Evolutionary conservation across 2,797 vertebrate genomes (phyloP), one percentile per base, ranked within the genome.

Genomic region (Psittacula derbiana): DNA sequence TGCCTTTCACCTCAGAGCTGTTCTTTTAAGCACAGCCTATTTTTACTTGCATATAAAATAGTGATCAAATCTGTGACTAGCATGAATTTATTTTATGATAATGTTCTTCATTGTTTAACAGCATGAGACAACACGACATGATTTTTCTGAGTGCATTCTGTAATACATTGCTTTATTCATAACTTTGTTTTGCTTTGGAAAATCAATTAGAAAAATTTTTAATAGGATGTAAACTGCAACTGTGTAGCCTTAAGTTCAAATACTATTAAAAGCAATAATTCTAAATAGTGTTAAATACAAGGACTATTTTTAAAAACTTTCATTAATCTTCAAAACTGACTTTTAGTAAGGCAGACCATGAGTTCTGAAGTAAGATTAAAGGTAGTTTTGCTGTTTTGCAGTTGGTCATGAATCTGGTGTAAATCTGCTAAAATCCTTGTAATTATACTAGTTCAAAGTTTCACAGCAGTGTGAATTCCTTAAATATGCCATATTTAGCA

Each of bases 111-210:
- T 55, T 73, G 28, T 69, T 92, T 80, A 80, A 49, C 61, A 67
- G 2, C 3, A 36, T 64, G 24, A 62, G 12, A 27, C 4, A 5
- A 9, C 1, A 0, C 4, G 20, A 41, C 5, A 23, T 8, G 41
- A 11, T 73, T 80, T 52, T 28, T 66, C 17, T 49, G 8, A 33
- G 5, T 78, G 25, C 12, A 27, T 82, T 82, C n/a, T 74, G 8
- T 78, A 90, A 80, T 74, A 41, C 27, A 20, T 52, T 33, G 6
- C 41, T 74, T 87, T 46, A 69, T 65, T 67, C 6, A 23, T 74
- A 53, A 4, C 3, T 65, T 80, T 49, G 2, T 36, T 93, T 96
- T 73, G 2, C 8, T 46, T 33, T 58, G 19, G 46, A 75, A 91
- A 72, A 80, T n/a, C 1, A 33, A 16, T 24, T 23, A 33, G 13